phyloP scores from a whole-genome alignment of 2,888 invertebrate genomes.

The Pandemis corylana region DNA sequence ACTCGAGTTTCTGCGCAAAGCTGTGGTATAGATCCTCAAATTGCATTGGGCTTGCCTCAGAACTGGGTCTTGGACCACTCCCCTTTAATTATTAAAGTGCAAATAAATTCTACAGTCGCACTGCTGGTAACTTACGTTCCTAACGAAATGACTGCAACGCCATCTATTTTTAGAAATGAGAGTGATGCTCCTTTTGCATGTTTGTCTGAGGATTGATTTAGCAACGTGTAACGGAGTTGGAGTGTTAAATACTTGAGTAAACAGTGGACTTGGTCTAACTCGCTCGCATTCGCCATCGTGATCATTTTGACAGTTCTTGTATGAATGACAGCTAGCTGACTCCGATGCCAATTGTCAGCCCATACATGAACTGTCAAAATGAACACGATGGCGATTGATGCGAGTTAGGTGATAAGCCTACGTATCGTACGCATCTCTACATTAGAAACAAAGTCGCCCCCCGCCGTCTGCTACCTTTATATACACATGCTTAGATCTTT shows the following conservation, averaged over 20 bases:
- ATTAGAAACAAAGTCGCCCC: no score
- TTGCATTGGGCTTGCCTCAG: neutral
- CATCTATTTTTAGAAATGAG: constrained; percentile 22
- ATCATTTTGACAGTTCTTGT: no score
- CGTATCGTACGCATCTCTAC: no score
- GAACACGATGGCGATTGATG: no score
- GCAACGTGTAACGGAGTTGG: constrained; percentile 31
- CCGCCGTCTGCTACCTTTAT: no score
- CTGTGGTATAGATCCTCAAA: neutral
- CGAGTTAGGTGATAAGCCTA: no score
- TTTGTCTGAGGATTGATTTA: constrained; percentile 37
- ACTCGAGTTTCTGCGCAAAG: no score
- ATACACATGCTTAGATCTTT: no score
- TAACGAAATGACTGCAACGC: neutral
- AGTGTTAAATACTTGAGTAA: neutral
- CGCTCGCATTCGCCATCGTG: no score
- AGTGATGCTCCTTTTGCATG: constrained; percentile 39
- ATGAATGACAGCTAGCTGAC: no score
- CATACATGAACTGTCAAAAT: no score
- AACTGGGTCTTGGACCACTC: neutral
- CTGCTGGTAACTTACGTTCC: neutral
- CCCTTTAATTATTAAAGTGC: neutral
- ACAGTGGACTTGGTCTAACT: neutral
- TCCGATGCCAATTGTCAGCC: no score
- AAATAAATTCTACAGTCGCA: neutral